These are phyloP conservation scores for Cirrhinus mrigala DNA, from an alignment of 2,797 vertebrate genomes.

Conservation along the genomic window DNA sequence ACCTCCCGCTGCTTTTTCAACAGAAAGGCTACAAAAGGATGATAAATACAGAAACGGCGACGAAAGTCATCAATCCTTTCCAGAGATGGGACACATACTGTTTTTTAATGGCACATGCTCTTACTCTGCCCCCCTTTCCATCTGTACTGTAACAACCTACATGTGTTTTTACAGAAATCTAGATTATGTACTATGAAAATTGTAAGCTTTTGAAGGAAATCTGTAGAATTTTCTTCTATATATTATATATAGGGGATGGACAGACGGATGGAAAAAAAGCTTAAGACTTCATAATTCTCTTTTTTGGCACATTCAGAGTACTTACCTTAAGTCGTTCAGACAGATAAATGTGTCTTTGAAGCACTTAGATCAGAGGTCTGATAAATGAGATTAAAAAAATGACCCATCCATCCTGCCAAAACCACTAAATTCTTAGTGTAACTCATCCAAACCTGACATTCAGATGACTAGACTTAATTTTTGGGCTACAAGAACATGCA, in stretches of 20 bases:
- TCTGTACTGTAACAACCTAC: background rate
- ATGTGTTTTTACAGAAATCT: background rate
- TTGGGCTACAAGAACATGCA: background rate
- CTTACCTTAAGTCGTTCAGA: constrained; percentile 59
- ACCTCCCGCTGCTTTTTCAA: constrained; percentile 72
- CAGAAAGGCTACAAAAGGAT: constrained; percentile 63
- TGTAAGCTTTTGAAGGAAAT: background rate
- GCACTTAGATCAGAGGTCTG: constrained; percentile 30
- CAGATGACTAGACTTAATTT: background rate
- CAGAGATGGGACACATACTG: constrained; percentile 22
- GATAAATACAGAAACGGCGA: constrained; percentile 62
- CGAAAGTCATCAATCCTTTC: constrained; percentile 41
- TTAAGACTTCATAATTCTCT: background rate
- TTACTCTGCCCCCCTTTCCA: background rate
- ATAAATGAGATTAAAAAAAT: constrained; percentile 17
- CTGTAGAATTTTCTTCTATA: background rate
- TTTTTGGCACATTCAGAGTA: constrained; percentile 3
- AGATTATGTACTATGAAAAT: background rate
- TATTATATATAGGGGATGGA: background rate
- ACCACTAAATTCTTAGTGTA: background rate
- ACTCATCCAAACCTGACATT: constrained; percentile 11
- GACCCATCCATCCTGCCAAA: background rate
- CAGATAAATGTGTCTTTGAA: constrained; percentile 63
- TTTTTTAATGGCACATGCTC: background rate
- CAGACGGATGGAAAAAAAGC: background rate